These are phyloP conservation scores for Caenorhabditis uteleia DNA, from an alignment of 2,888 invertebrate species.

Conservation along the genomic window DNA sequence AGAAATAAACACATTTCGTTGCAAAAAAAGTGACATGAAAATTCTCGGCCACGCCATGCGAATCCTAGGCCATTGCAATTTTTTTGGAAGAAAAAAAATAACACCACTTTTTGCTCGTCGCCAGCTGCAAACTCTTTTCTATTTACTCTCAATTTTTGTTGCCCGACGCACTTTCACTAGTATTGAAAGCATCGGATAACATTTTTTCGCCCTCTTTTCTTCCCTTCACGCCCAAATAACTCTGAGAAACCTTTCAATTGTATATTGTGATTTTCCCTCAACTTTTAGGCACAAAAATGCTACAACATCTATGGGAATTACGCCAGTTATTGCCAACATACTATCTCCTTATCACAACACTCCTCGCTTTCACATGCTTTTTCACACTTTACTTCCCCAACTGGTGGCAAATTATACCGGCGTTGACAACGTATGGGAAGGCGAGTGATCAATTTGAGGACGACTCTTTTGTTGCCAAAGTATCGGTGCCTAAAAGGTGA, in stretches of 20 bases:
- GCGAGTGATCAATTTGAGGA: constrained; percentile 36
- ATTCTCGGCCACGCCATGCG: background rate
- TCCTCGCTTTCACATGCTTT: constrained; percentile 39
- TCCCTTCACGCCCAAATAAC: too few relatives aligned
- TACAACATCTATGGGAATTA: constrained; percentile 16
- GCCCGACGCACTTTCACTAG: too few relatives aligned
- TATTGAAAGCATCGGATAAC: too few relatives aligned
- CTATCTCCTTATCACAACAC: constrained; percentile 34
- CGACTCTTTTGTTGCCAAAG: constrained; percentile 23
- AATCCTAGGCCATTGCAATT: constrained; percentile 15
- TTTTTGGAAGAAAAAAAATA: too few relatives aligned
- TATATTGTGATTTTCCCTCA: background rate
- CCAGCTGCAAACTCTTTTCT: too few relatives aligned
- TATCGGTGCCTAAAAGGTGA: constrained; percentile 55
- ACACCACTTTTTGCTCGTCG: too few relatives aligned
- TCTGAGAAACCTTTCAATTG: too few relatives aligned
- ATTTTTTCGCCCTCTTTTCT: too few relatives aligned
- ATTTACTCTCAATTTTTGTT: too few relatives aligned
- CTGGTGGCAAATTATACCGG: constrained; percentile 33
- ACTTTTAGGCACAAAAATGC: constrained; percentile 12
- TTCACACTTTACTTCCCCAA: constrained; percentile 41
- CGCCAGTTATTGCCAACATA: constrained; percentile 41
- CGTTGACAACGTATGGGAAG: constrained; percentile 55
- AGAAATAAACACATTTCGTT: background rate
- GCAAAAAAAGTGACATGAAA: constrained; percentile 7